Percentiles rank a stretch among this genome's conserved stretches.
These are phyloP conservation scores for Dorcus hopei DNA, from an alignment of 2,888 invertebrate genomes.

Conservation along the genomic window DNA sequence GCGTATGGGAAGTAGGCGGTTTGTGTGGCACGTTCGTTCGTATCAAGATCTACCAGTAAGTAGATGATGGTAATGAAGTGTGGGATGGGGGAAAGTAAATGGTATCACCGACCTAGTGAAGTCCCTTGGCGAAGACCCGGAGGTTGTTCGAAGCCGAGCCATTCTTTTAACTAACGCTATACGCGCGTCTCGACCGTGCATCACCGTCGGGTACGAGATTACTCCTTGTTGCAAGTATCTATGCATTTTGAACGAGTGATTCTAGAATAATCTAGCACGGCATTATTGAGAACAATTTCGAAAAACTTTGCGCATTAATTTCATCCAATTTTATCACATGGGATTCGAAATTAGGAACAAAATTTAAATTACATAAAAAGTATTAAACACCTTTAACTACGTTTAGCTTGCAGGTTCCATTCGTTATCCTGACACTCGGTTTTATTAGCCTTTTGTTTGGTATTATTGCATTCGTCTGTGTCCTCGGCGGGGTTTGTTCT, in stretches of 20 bases:
- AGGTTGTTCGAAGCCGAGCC: conserved; percentile 15
- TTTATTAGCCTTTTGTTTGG: too few relatives aligned
- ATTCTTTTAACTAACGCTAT: conserved; percentile 19
- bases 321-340: too few relatives aligned
- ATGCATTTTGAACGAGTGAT: not conserved
- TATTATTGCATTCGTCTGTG: too few relatives aligned
- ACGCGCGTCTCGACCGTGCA: conserved; percentile 3
- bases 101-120: conserved; percentile 18
- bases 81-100: conserved; percentile 18
- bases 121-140: conserved; percentile 19
- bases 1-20: not conserved
- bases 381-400: too few relatives aligned
- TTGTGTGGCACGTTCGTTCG: too few relatives aligned
- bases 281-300: too few relatives aligned
- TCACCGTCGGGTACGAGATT: conserved; percentile 1
- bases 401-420: too few relatives aligned
- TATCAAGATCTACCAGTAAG: not conserved
- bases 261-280: not conserved
- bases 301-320: too few relatives aligned
- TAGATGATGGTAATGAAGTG: conserved; percentile 22
- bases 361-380: too few relatives aligned
- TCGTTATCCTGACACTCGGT: too few relatives aligned
- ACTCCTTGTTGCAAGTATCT: not conserved
- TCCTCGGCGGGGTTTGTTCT: too few relatives aligned
- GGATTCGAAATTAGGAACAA: too few relatives aligned